phyloP scores from a whole-genome alignment of 30 jellyfish, hydroid and myxozoan species.

The Sanderia malayensis region DNA sequence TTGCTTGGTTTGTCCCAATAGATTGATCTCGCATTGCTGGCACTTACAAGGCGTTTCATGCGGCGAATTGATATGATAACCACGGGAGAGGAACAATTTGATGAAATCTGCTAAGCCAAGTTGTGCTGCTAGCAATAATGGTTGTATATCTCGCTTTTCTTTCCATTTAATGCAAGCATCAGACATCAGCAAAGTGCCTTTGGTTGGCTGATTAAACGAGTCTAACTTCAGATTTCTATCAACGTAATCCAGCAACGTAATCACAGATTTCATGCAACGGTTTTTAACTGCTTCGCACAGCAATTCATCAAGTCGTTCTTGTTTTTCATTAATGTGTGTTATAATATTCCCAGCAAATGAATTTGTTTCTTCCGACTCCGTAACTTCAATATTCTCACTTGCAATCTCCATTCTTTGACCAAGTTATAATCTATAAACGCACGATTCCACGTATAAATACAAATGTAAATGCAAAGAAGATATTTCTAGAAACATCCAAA shows the following conservation, averaged over 20 bases:
- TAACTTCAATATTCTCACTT: no score
- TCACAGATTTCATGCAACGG: neutral
- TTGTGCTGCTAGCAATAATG: conserved; percentile 70
- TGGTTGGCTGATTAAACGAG: neutral
- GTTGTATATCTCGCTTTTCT: conserved; percentile 26
- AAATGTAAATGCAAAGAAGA: neutral
- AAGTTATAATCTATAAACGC: no score
- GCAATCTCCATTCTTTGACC: no score
- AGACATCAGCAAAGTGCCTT: neutral
- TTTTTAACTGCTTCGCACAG: conserved; percentile 1
- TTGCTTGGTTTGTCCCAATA: conserved; percentile 50
- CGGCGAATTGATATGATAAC: conserved; percentile 53
- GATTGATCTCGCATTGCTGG: conserved; percentile 54
- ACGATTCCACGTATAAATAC: neutral
- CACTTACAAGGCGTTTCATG: conserved; percentile 69
- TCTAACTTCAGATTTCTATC: neutral
- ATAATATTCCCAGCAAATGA: no score
- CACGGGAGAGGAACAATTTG: conserved; percentile 53
- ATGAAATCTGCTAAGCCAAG: conserved; percentile 44
- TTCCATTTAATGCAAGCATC: conserved; percentile 31
- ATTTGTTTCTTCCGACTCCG: no score
- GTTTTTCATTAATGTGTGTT: neutral
- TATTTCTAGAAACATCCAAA: neutral
- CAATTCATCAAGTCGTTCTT: neutral
- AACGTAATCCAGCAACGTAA: neutral